Evolutionary conservation across 2,113 vertebrate genomes (phyloP), one percentile per base, ranked within the genome.

Genomic region (Gobiocypris rarus): DNA sequence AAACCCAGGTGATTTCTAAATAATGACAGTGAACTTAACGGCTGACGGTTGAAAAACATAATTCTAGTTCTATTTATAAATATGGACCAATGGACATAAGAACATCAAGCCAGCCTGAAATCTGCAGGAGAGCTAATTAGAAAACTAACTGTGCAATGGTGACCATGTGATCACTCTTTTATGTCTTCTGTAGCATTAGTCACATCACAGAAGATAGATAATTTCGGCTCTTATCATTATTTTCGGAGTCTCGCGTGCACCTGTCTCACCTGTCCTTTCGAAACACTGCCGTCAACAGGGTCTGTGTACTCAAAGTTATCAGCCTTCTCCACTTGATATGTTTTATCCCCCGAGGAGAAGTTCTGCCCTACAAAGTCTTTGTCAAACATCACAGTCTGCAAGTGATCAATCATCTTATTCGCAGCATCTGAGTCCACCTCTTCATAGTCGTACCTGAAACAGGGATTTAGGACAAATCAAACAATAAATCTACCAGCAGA

Each of bases 261-360:
- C 15, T n/a, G 24, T 19, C 92, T 89, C 86, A 99, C 98, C 97
- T 99, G 98, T 92, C 99, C 98, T 92, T 93, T 97, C 69, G 98
- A 98, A 85, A 99, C 86, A 0, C 97, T 99, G 83, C 96, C 96
- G 43, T 99, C 98, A 81, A 99, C 97, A 0, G 98, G 97, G 83
- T 99, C 98, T 0, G 85, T 97, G 91, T 99, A 99, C 80, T 97
- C 95, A 67, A 99, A 99, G 88, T 99, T 97, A 89, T 99, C 98
- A 0, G 97, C 93, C 58, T 98, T 94, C 58, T 96, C 96, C 82
- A 99, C 97, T 0, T 95, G 92, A 65, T 98, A 99, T 3, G 93
- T 95, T 84, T 99, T 99, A 85, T 98, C 97, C 0, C 95, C 96
- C 0, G 91, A 92, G 0, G 96, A 95, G 13, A 98, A 93, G 90